Evolutionary conservation across 2,888 invertebrate genomes (phyloP), one percentile per base, ranked within the genome.

Genomic region (Chouioia cunea): DNA sequence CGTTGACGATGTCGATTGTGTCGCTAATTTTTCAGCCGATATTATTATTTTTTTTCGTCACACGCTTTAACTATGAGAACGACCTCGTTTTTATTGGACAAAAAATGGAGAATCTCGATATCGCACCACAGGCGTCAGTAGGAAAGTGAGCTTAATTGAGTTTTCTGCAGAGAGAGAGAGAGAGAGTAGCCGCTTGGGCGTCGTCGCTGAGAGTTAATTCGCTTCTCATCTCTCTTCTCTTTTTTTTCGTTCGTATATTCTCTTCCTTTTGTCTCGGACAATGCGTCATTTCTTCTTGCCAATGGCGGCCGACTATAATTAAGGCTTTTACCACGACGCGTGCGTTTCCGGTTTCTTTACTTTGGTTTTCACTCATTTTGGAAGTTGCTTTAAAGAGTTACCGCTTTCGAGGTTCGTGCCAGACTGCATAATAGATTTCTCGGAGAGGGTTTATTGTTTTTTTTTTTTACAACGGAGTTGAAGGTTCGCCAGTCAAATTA

Each of bases 181-280:
- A 16, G 44, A 52, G 52, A 52, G 20, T 36, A 59, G 18, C 43
- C 16, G 36, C 36, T 43, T 36, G 59, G 46, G 22, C 20, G 48
- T 71, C 52, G 63, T 23, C 6, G 63, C 54, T 43, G 71, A 66
- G 65, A 69, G 63, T 73, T 70, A 65, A 70, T 69, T 68, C 23
- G n/a, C 48, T 48, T 50, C 47, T n/a, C 36, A n/a, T n/a, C n/a
- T n/a, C n/a, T n/a, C n/a, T n/a, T 43, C 47, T 15, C 6, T 23
- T 22, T 47, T 48, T 56, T 20, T 47, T 36, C 27, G 12, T 60
- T 16, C 50, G 4, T 20, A 20, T 12, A 53, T 23, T 27, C 14
- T 23, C n/a, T 18, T 36, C 56, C 18, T 22, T 44, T 54, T 56
- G 59, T 56, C 14, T 47, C 43, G 63, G 63, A 71, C 66, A 64